Conservation (phyloP, 2,888 invertebrate species). For the Netelia virgata region DNA sequence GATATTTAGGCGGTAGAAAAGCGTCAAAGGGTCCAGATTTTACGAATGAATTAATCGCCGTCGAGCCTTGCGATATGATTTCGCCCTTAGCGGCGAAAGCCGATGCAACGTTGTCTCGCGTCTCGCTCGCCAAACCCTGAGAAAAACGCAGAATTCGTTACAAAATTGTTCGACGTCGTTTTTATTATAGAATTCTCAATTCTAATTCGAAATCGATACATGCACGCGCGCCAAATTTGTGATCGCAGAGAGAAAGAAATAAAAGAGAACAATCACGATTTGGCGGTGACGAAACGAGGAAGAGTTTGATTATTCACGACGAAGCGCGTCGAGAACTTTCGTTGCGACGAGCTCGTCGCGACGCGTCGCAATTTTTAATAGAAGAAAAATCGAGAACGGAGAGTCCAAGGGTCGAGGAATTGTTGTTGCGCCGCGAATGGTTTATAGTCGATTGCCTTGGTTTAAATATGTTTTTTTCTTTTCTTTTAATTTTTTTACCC, state of each 20-base stretch:
- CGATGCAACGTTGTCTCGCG: slow-evolving; percentile 75
- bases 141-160: neutral
- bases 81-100: slow-evolving; percentile 74
- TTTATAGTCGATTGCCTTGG: slow-evolving; percentile 36
- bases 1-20: slow-evolving; percentile 67
- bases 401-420: slow-evolving; percentile 45
- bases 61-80: slow-evolving; percentile 64
- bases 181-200: neutral
- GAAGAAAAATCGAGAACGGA: neutral
- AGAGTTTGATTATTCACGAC: slow-evolving; percentile 45
- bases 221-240: neutral
- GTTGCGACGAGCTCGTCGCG: neutral
- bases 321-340: slow-evolving; percentile 34
- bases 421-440: neutral
- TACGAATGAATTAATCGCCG: slow-evolving; percentile 56
- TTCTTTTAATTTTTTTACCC: neutral
- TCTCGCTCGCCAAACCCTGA: slow-evolving; percentile 77
- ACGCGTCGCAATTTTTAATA: neutral
- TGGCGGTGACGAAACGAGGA: slow-evolving; percentile 43
- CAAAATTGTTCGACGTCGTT: too few relatives aligned
- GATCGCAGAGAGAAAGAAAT: neutral
- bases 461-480: too few relatives aligned
- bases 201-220: slow-evolving; percentile 44
- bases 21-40: slow-evolving; percentile 51
- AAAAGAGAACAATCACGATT: slow-evolving; percentile 46